A percentile compares a stretch with the other conserved stretches of the same genome.
These are phyloP conservation scores for Argopecten irradians DNA, from an alignment of 1,140 invertebrate genomes.

Conservation along the genomic window DNA sequence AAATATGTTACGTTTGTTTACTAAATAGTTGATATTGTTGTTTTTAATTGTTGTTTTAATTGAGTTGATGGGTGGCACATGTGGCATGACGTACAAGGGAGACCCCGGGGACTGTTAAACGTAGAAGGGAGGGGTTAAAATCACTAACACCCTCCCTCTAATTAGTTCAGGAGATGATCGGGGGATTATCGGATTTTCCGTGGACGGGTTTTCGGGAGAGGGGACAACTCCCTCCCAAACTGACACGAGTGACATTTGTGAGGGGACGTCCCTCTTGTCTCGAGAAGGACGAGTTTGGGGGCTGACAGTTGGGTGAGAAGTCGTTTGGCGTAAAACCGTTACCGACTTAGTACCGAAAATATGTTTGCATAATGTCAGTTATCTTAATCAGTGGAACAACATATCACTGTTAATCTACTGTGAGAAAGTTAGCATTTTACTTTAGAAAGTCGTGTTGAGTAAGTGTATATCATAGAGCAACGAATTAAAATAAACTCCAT, in stretches of 20 bases:
- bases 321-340: neutral
- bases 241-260: conserved; percentile 12
- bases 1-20: neutral
- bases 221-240: neutral
- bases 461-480: neutral
- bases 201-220: neutral
- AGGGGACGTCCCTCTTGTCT: neutral
- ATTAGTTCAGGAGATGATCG: neutral
- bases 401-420: neutral
- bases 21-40: conserved; percentile 16
- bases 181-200: neutral
- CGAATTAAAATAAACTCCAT: too few species aligned
- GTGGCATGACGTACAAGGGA: neutral
- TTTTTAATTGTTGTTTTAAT: conserved; percentile 23
- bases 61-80: neutral
- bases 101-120: neutral
- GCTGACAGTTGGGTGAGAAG: neutral
- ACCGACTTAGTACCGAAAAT: neutral
- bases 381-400: neutral
- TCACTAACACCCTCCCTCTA: neutral
- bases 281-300: neutral
- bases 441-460: neutral
- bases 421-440: neutral
- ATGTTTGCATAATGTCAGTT: neutral
- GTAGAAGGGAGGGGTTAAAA: neutral